phyloP scores from a whole-genome alignment of 1,140 invertebrate species.

The Ptiloglossa arizonensis region DNA sequence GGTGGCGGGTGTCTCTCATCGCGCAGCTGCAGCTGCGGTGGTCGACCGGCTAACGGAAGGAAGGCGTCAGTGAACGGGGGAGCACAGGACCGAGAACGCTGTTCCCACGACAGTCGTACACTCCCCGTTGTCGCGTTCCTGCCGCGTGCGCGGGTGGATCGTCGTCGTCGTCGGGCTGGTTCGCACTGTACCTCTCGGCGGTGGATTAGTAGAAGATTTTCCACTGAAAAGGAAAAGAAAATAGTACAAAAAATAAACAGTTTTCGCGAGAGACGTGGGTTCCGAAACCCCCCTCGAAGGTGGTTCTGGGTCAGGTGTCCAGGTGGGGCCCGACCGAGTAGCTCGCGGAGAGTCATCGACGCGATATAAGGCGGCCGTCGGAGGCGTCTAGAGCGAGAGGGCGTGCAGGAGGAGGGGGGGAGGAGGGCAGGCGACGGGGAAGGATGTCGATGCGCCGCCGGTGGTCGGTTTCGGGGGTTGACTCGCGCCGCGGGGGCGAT shows the following conservation, averaged over 20 bases:
- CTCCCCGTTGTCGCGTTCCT: background rate
- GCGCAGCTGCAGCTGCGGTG: constrained; percentile 59
- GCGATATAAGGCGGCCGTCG: constrained; percentile 35
- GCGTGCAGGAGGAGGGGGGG: constrained; percentile 52
- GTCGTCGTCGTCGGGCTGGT: no score
- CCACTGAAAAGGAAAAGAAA: no score
- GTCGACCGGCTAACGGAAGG: constrained; percentile 46
- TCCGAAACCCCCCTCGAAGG: background rate
- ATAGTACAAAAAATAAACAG: no score
- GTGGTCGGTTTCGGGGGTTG: constrained; percentile 81
- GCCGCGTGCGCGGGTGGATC: constrained; percentile 6
- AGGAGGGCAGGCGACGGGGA: constrained; percentile 64
- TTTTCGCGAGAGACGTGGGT: no score
- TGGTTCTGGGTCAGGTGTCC: background rate
- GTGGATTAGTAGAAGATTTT: no score
- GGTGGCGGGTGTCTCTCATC: constrained; percentile 13
- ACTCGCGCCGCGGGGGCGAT: constrained; percentile 82
- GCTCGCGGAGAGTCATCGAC: constrained; percentile 2
- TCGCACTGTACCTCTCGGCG: no score
- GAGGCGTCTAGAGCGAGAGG: constrained; percentile 38
- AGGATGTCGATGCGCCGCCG: constrained; percentile 80
- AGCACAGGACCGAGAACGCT: constrained; percentile 43
- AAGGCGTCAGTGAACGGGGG: constrained; percentile 61
- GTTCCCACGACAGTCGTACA: background rate
- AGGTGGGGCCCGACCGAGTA: background rate